phyloP scores from a whole-genome alignment of 1,140 invertebrate species.

The Teleogryllus occipitalis region DNA sequence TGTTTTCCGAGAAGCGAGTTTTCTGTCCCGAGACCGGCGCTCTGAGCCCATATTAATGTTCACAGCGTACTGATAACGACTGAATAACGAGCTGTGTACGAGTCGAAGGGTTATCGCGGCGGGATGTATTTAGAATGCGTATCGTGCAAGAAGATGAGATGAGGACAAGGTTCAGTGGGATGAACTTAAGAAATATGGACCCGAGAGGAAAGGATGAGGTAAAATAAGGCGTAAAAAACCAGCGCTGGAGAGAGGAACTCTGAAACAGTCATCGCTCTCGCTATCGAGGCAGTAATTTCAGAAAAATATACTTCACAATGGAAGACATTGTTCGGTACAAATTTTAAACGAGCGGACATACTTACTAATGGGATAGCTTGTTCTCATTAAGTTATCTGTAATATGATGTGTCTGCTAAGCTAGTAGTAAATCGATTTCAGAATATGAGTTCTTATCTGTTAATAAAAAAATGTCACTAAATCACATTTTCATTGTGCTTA shows the following conservation, averaged over 20 bases:
- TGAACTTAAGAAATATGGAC: neutral
- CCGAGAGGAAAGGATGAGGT: neutral
- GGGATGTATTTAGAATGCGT: neutral
- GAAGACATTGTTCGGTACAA: too few species aligned
- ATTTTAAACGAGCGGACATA: too few species aligned
- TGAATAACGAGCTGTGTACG: constrained; percentile 3
- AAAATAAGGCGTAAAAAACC: neutral
- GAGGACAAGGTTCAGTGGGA: neutral
- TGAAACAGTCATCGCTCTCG: neutral
- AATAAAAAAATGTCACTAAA: too few species aligned
- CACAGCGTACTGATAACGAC: neutral
- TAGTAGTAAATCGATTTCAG: too few species aligned
- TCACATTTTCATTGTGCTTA: too few species aligned
- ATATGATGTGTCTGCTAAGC: too few species aligned
- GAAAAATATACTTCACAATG: too few species aligned
- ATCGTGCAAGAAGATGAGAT: neutral
- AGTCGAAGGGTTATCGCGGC: neutral
- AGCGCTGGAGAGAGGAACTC: too few species aligned
- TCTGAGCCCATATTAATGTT: neutral
- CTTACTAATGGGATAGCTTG: too few species aligned
- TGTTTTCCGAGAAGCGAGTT: neutral
- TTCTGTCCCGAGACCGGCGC: neutral
- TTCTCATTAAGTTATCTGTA: too few species aligned
- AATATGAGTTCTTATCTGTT: too few species aligned
- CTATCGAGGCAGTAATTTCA: neutral